Evolutionary conservation across 2,888 invertebrate species (phyloP).

Genomic region (Tipula lateralis): DNA sequence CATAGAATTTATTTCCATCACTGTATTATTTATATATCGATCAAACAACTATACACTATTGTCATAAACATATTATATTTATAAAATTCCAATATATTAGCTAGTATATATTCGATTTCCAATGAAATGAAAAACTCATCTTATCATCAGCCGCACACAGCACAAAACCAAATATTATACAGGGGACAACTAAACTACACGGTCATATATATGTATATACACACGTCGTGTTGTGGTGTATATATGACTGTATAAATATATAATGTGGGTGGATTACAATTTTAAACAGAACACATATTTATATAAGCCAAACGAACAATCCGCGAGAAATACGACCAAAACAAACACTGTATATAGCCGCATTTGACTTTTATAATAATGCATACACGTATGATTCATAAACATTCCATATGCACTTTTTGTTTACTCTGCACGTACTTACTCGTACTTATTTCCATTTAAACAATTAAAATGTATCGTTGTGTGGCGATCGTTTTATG

Average conservation of each 20-base stretch:
- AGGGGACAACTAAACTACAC: not conserved
- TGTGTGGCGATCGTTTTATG: not conserved
- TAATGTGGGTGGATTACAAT: not conserved
- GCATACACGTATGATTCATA: not conserved
- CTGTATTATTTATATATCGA: not conserved
- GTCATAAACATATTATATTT: not conserved
- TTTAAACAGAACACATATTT: not conserved
- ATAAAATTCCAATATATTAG: not conserved
- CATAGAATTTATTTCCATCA: not conserved
- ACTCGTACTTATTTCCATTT: not conserved
- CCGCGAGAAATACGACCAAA: not conserved
- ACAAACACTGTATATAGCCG: not conserved
- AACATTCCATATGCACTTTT: not conserved
- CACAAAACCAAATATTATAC: not conserved
- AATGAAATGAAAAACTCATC: not conserved
- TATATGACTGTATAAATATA: not conserved
- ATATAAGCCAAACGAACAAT: not conserved
- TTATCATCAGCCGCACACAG: not conserved
- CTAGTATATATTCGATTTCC: not conserved
- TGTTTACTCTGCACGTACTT: not conserved
- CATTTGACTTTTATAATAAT: not conserved
- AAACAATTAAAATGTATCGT: not conserved
- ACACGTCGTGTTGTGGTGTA: not conserved
- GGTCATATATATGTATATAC: not conserved
- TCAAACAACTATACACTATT: not conserved